Percentiles rank a stretch among this genome's conserved stretches.
Evolutionary conservation across 2,888 invertebrate genomes (phyloP).

Genomic region (Byasa hedistus): DNA sequence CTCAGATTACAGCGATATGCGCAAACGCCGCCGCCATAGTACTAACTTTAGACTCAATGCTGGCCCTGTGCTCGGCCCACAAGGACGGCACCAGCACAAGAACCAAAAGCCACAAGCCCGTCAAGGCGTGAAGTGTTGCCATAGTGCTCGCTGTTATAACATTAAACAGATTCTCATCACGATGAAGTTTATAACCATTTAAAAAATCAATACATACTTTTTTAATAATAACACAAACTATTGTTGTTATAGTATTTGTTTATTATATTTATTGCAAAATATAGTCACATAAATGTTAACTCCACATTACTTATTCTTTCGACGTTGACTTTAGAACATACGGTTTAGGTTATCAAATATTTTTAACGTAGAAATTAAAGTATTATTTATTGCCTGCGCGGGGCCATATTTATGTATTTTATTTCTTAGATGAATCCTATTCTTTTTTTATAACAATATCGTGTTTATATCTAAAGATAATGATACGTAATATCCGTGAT

Average conservation of each 20-base stretch:
- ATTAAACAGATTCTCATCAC: constrained; percentile 17
- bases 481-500: constrained; percentile 9
- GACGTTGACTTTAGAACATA: not conserved
- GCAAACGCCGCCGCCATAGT: constrained; percentile 56
- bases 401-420: no score
- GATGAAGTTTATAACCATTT: constrained; percentile 3
- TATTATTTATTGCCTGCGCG: no score
- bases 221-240: no score
- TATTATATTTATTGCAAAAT: not conserved
- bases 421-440: not conserved
- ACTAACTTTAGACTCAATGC: constrained; percentile 55
- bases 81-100: constrained; percentile 51
- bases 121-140: constrained; percentile 34
- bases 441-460: not conserved
- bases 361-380: no score
- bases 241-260: not conserved
- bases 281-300: not conserved
- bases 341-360: no score
- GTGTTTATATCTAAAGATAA: not conserved
- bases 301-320: not conserved
- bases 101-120: constrained; percentile 46
- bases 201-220: not conserved
- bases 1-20: constrained; percentile 56
- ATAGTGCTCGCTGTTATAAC: constrained; percentile 29
- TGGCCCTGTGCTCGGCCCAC: constrained; percentile 60